These are phyloP conservation scores for Bombus soroeensis DNA, from an alignment of 1,140 invertebrate genomes.

Conservation along the genomic window DNA sequence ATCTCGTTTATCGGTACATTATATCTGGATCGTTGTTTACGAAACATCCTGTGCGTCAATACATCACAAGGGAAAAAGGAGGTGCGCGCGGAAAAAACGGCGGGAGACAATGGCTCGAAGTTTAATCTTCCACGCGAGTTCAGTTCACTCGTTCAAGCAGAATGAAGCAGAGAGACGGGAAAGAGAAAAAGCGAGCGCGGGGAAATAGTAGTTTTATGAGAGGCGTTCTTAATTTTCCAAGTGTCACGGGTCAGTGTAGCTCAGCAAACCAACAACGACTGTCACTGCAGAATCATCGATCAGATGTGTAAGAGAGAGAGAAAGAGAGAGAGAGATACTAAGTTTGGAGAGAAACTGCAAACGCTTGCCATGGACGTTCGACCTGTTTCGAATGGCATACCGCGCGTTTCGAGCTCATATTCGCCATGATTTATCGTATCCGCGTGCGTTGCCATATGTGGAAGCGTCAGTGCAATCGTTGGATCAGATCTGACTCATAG, in stretches of 20 bases:
- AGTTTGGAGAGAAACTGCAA: slow-evolving; percentile 62
- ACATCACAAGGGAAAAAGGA: neutral
- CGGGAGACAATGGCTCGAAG: slow-evolving; percentile 13
- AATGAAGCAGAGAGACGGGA: neutral
- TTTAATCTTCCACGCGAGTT: slow-evolving; percentile 35
- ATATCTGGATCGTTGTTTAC: slow-evolving; percentile 10
- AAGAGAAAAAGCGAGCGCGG: neutral
- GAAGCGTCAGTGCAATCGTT: slow-evolving; percentile 45
- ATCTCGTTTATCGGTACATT: neutral
- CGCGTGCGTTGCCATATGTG: slow-evolving; percentile 53
- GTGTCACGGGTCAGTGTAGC: slow-evolving; percentile 47
- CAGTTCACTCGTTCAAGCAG: slow-evolving; percentile 1
- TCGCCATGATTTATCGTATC: slow-evolving; percentile 68
- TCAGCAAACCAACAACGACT: slow-evolving; percentile 48
- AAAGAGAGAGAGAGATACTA: slow-evolving; percentile 4
- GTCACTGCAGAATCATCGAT: slow-evolving; percentile 67
- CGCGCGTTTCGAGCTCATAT: slow-evolving; percentile 63
- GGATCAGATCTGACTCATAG: slow-evolving; percentile 59
- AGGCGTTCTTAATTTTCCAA: slow-evolving; percentile 57
- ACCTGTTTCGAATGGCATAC: slow-evolving; percentile 66
- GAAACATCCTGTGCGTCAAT: neutral
- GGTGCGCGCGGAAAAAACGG: neutral
- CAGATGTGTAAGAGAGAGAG: slow-evolving; percentile 25
- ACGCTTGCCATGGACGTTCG: slow-evolving; percentile 65
- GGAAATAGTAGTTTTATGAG: slow-evolving; percentile 34